Percentiles rank a stretch among this genome's conserved stretches.
Evolutionary conservation across 2,797 vertebrate genomes (phyloP).

Genomic region (Cygnus olor): DNA sequence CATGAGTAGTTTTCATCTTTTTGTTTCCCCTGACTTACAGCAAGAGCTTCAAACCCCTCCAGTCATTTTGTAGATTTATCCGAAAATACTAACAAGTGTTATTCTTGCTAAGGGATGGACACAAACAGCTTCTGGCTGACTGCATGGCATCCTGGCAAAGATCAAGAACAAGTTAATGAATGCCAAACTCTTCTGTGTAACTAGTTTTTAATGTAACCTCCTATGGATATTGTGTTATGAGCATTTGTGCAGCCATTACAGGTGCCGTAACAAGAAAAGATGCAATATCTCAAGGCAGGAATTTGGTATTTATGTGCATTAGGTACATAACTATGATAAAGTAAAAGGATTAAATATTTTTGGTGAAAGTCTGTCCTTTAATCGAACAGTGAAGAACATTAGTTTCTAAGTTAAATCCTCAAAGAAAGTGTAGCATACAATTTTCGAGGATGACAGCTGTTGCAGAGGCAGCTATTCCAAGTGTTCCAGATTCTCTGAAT

Average conservation of each 20-base stretch:
- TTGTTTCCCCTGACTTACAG: background rate
- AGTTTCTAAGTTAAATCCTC: background rate
- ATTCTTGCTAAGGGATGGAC: background rate
- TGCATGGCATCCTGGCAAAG: background rate
- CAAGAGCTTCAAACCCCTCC: conserved; percentile 65
- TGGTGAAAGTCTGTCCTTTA: background rate
- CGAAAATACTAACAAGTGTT: conserved; percentile 33
- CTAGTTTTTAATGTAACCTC: background rate
- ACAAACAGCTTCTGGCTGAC: background rate
- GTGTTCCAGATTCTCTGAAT: background rate
- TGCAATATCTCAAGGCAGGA: background rate
- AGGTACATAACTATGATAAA: background rate
- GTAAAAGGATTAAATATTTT: background rate
- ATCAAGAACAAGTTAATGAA: background rate
- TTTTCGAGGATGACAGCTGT: background rate
- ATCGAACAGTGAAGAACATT: background rate
- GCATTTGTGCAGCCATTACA: background rate
- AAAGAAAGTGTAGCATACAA: background rate
- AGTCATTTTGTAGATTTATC: conserved; percentile 74
- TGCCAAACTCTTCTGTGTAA: background rate
- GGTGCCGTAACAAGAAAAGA: background rate
- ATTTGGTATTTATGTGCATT: background rate
- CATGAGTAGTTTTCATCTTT: conserved; percentile 75
- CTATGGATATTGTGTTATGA: background rate
- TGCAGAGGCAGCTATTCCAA: background rate